Base-by-base conservation (phyloP, 2,113 vertebrate genomes). In the Trematocara variabile region DNA sequence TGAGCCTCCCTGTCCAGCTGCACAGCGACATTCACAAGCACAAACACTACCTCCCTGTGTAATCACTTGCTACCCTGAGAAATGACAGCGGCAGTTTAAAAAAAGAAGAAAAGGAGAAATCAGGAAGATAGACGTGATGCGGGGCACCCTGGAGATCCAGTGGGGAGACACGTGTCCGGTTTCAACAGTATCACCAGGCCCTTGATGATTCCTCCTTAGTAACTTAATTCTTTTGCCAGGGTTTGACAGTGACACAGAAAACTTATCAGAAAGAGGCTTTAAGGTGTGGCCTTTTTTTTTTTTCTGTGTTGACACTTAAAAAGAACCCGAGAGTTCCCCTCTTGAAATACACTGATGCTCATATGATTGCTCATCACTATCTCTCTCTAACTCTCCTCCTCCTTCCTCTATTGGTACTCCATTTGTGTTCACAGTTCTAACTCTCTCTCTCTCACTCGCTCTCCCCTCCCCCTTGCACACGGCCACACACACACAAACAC, bases 1-100 rank as follows among this genome's bases (percentile, higher is more conserved):
- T 97, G 91, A 97, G 93, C 13, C 39, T 65, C 83, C 82, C 83
- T 79, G 93, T 95, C 95, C 96, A 97, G 96, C 96, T 97, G 96
- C 96, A 95, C 93, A 10, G 88, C 89, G 86, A 93, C 94, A 95
- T 94, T 93, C 94, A 94, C 80, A 34, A 82, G 87, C 84, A 81
- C 86, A 93, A 89, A 96, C 96, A 96, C 95, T 95, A 88, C 82
- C 89, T 90, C 92, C 95, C 95, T 96, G 95, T 97, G 91, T 92
- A 79, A 79, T 82, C 86, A 79, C 88, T 91, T 39, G 87, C 86
- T 77, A 77, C 89, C 86, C 91, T 88, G 81, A 92, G 90, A 91
- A 91, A 93, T 89, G 83, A 91, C 83, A 93, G 80, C 22, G 82
- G 55, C 87, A 68, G 77, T 85, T 79, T 33, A 39, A 58, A 75